Percentiles rank a stretch among this genome's conserved stretches.
Evolutionary conservation across 2,888 invertebrate genomes (phyloP).

Genomic region (Torymus tubicola): DNA sequence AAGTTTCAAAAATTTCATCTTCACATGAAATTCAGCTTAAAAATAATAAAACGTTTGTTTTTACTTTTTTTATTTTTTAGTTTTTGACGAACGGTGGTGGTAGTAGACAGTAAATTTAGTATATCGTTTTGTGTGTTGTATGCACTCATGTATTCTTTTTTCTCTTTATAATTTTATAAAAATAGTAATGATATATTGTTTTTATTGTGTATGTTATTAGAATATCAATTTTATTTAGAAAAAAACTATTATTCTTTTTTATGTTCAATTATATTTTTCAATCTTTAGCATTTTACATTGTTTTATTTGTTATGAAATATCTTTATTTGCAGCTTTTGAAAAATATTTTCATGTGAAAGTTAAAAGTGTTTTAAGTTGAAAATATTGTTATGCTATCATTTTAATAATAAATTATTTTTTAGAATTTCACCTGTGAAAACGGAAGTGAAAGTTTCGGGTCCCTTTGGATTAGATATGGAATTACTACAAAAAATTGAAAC

Average conservation of each 20-base stretch:
- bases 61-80: constrained; percentile 46
- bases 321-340: no score
- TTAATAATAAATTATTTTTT: constrained; percentile 37
- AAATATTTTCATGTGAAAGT: not conserved
- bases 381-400: not conserved
- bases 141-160: no score
- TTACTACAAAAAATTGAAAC: constrained; percentile 84
- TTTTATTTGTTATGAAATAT: no score
- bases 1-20: constrained; percentile 41
- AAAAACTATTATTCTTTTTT: no score
- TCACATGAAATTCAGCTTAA: constrained; percentile 35
- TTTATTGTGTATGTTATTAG: no score
- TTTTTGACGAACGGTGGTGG: constrained; percentile 21
- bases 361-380: not conserved
- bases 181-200: no score
- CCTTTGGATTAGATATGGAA: constrained; percentile 87
- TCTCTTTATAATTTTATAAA: no score
- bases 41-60: constrained; percentile 53
- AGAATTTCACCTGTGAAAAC: constrained; percentile 65
- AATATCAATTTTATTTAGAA: no score
- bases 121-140: not conserved
- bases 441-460: constrained; percentile 79
- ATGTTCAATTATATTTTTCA: no score
- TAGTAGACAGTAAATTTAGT: constrained; percentile 30
- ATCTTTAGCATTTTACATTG: no score